Conservation (phyloP, 2,888 invertebrate species). For the Drosophila kanekoi region DNA sequence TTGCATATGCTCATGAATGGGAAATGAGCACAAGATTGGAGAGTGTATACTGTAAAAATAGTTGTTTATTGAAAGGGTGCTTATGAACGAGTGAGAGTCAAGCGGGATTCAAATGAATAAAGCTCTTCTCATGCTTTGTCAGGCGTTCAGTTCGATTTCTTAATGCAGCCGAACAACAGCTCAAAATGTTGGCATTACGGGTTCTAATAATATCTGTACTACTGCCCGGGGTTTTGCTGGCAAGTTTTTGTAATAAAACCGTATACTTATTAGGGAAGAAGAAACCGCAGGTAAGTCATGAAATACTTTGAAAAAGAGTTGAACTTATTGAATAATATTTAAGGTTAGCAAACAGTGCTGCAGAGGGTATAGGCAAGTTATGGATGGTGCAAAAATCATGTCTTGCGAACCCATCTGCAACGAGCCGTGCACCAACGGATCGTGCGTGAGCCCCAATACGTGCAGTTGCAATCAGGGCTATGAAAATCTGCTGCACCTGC, state of each 20-base stretch:
- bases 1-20: too few species aligned
- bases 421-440: conserved; percentile 6
- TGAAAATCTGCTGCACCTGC: neutral
- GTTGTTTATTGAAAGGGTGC: neutral
- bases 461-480: conserved; percentile 19
- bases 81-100: neutral
- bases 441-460: neutral
- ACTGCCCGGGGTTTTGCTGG: conserved; percentile 5
- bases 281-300: neutral
- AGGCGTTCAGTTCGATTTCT: conserved; percentile 11
- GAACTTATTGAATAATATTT: neutral
- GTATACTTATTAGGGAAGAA: neutral
- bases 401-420: conserved; percentile 5
- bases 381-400: fast-evolving
- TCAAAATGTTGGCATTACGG: neutral
- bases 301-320: neutral
- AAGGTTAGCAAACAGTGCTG: neutral
- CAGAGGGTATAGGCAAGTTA: neutral
- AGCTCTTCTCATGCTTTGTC: neutral
- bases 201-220: neutral
- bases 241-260: neutral
- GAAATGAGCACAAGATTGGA: too few species aligned
- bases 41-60: too few species aligned
- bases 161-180: neutral
- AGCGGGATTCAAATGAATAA: neutral